Percentiles rank a stretch among this genome's conserved stretches.
phyloP scores from a whole-genome alignment of 1,140 invertebrate genomes.

The Rhopalosiphum padi region DNA sequence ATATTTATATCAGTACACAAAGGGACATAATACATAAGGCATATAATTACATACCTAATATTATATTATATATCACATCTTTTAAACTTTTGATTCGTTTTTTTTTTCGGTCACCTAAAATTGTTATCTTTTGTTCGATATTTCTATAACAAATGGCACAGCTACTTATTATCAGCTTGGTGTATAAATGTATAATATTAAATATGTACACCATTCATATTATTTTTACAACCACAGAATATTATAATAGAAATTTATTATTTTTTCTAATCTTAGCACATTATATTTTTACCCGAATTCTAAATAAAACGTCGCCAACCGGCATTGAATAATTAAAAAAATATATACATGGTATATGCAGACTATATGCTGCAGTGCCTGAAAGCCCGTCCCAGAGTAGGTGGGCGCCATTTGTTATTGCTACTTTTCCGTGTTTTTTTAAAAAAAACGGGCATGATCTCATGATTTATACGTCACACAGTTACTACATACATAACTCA shows the following conservation, averaged over 20 bases:
- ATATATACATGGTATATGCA: not conserved
- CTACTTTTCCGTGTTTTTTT: not conserved
- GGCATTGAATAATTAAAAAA: not conserved
- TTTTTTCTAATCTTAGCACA: conserved; percentile 15
- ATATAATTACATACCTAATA: too few relatives aligned
- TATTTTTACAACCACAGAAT: not conserved
- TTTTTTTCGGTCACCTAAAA: not conserved
- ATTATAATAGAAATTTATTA: not conserved
- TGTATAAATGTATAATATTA: not conserved
- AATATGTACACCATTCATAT: not conserved
- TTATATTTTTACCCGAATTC: conserved; percentile 42
- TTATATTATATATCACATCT: not conserved
- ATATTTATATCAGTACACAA: too few relatives aligned
- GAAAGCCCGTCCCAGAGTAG: not conserved
- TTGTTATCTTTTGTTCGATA: not conserved
- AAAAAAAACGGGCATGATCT: not conserved
- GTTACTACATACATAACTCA: not conserved
- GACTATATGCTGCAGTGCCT: not conserved
- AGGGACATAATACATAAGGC: too few relatives aligned
- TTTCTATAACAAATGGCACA: not conserved
- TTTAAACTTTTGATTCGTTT: not conserved
- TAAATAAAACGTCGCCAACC: not conserved
- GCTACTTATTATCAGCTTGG: not conserved
- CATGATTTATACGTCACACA: not conserved
- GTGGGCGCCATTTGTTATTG: not conserved